A percentile compares a stretch with the other conserved stretches of the same genome.
Evolutionary conservation across 2,113 vertebrate species (phyloP).

Genomic region (Anhinga rufa): DNA sequence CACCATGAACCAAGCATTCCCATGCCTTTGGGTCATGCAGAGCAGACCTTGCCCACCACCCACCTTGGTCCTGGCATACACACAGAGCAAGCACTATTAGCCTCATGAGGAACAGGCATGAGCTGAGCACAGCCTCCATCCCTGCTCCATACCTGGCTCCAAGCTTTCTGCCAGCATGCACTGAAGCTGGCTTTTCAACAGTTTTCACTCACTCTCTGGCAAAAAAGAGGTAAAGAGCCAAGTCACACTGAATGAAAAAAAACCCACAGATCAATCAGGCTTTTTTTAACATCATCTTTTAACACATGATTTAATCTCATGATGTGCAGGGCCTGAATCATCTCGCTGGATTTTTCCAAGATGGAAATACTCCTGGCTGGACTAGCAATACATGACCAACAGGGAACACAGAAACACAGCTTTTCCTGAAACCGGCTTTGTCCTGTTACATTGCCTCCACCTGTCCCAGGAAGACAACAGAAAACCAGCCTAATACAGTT

Average conservation of each 20-base stretch:
- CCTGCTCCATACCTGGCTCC: neutral
- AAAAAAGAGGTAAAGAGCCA: neutral
- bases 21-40: neutral
- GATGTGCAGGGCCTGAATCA: neutral
- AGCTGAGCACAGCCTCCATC: neutral
- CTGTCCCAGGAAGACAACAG: neutral
- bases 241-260: neutral
- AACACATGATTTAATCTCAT: neutral
- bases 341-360: neutral
- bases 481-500: neutral
- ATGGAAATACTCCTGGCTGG: neutral
- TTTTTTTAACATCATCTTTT: neutral
- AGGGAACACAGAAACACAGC: neutral
- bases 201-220: neutral
- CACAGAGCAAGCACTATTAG: neutral
- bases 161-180: neutral
- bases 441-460: neutral
- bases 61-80: neutral
- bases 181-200: neutral
- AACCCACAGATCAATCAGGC: neutral
- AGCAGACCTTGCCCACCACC: neutral
- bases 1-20: neutral
- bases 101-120: accelerated
- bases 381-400: neutral
- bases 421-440: neutral